phyloP scores from a whole-genome alignment of 1,140 invertebrate species.

The Zaprionus nigranus region DNA sequence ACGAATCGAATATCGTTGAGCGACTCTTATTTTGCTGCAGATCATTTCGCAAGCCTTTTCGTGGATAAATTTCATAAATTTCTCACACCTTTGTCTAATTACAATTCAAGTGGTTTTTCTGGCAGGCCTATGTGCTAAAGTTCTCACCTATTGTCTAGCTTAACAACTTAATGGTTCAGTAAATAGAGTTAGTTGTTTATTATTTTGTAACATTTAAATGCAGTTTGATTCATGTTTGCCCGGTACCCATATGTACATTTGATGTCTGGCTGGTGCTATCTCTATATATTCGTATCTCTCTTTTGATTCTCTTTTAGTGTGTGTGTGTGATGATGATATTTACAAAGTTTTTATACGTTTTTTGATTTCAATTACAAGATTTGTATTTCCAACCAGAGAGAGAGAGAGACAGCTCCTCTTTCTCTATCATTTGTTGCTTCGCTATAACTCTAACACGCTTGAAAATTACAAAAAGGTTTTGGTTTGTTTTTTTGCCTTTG shows the following conservation, averaged over 20 bases:
- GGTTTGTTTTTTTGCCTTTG: neutral
- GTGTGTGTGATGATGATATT: slow-evolving; percentile 48
- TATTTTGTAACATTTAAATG: slow-evolving; percentile 68
- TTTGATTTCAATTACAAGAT: slow-evolving; percentile 78
- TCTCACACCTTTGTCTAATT: slow-evolving; percentile 46
- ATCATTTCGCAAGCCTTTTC: neutral
- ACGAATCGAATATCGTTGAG: too few relatives aligned
- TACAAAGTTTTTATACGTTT: slow-evolving; percentile 49
- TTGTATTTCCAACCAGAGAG: slow-evolving; percentile 44
- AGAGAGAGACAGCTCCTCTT: neutral
- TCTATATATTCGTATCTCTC: slow-evolving; percentile 17
- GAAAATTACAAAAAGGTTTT: slow-evolving; percentile 49
- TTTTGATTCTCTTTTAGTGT: slow-evolving; percentile 36
- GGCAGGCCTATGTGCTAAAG: slow-evolving; percentile 12
- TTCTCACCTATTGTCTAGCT: slow-evolving; percentile 51
- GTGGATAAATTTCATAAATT: slow-evolving; percentile 10
- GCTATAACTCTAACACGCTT: slow-evolving; percentile 40
- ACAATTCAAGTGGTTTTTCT: slow-evolving; percentile 42
- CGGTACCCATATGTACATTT: slow-evolving; percentile 65
- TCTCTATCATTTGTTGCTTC: slow-evolving; percentile 15
- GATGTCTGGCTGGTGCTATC: slow-evolving; percentile 51
- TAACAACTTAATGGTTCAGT: slow-evolving; percentile 56
- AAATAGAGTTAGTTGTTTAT: slow-evolving; percentile 66
- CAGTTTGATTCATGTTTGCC: slow-evolving; percentile 78
- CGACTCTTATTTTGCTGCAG: too few relatives aligned